These are phyloP conservation scores for Poeciliopsis turneri DNA, from an alignment of 2,797 vertebrate species.

Conservation along the genomic window DNA sequence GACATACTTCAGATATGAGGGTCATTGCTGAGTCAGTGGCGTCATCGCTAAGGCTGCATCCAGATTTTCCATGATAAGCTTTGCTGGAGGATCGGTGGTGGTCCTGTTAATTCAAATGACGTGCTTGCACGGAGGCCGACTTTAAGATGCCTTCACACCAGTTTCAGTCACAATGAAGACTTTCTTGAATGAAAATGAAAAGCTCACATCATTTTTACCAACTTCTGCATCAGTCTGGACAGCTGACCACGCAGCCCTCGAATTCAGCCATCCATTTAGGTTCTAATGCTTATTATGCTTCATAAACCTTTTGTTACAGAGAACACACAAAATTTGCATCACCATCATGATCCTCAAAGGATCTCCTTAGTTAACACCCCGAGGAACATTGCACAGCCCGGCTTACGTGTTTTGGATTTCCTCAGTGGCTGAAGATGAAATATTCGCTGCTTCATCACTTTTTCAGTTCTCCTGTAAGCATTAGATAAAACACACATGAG, in stretches of 20 bases:
- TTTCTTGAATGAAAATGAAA: neutral
- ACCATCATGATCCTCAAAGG: neutral
- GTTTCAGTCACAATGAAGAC: neutral
- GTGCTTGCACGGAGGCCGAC: neutral
- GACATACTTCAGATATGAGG: neutral
- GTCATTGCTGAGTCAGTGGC: neutral
- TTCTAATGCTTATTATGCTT: neutral
- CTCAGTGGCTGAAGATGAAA: constrained; percentile 37
- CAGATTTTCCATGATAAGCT: neutral
- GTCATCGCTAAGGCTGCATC: neutral
- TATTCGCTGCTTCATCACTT: constrained; percentile 6
- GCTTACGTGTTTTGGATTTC: constrained; percentile 17
- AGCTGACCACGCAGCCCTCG: neutral
- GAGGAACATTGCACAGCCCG: constrained; percentile 5
- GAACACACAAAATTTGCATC: neutral
- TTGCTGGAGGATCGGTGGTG: neutral
- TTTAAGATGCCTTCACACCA: neutral
- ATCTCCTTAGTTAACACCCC: constrained; percentile 13
- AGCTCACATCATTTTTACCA: neutral
- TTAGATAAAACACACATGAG: constrained; percentile 33
- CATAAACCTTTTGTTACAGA: neutral
- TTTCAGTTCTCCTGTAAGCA: constrained; percentile 5
- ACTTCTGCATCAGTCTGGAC: neutral
- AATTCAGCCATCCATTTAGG: neutral
- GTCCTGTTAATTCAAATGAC: neutral